Percentiles rank a stretch among this genome's conserved stretches.
These are phyloP conservation scores for Cottus gobio DNA, from an alignment of 2,113 vertebrate genomes.

Conservation along the genomic window DNA sequence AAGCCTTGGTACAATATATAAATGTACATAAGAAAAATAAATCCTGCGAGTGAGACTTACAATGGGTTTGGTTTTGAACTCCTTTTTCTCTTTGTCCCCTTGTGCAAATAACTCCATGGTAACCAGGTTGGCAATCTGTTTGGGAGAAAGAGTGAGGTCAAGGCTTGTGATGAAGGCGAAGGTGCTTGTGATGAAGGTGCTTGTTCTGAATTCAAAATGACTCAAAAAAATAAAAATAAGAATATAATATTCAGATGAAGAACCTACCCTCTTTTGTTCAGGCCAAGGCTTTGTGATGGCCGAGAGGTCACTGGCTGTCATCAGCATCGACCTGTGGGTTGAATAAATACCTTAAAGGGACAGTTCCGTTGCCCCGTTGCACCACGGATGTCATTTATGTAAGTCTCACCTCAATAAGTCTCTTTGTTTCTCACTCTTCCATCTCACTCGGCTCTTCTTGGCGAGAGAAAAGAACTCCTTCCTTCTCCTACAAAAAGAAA, in stretches of 20 bases:
- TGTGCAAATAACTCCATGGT: conserved; percentile 94
- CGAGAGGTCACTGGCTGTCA: conserved; percentile 94
- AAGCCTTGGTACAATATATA: not conserved
- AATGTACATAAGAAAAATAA: not conserved
- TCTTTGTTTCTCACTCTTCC: conserved; percentile 88
- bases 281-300: conserved; percentile 95
- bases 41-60: conserved; percentile 77
- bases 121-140: conserved; percentile 90
- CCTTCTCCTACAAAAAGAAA: conserved; percentile 62
- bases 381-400: not conserved
- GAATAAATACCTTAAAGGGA: conserved; percentile 7
- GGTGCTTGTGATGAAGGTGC: too few species aligned
- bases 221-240: not conserved
- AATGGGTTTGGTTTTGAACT: conserved; percentile 92
- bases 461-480: conserved; percentile 90
- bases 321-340: conserved; percentile 90
- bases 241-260: not conserved
- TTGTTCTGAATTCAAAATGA: conserved; percentile 13
- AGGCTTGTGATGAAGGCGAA: conserved; percentile 3
- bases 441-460: conserved; percentile 86
- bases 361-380: not conserved
- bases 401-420: conserved; percentile 87
- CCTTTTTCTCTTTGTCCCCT: conserved; percentile 91
- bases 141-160: conserved; percentile 22
- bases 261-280: conserved; percentile 88